Evolutionary conservation across 2,888 invertebrate genomes (phyloP).

Genomic region (Eristalis intricaria): DNA sequence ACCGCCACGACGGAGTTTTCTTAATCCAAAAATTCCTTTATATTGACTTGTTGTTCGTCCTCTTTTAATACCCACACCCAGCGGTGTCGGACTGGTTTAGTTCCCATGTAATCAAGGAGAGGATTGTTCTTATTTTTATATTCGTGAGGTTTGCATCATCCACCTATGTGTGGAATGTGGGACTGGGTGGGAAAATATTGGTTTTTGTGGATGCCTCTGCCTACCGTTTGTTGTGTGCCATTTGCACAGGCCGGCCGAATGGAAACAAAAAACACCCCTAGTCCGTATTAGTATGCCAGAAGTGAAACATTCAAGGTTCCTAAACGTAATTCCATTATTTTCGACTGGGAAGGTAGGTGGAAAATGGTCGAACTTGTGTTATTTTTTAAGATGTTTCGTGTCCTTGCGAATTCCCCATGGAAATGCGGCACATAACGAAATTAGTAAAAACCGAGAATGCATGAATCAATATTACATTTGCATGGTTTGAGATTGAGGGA

Average conservation of each 20-base stretch:
- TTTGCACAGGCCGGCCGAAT: not conserved
- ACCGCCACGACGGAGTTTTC: conserved; percentile 12
- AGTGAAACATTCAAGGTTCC: conserved; percentile 30
- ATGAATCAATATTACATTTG: conserved; percentile 22
- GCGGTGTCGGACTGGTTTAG: conserved; percentile 26
- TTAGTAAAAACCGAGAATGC: conserved; percentile 23
- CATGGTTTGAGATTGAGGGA: not conserved
- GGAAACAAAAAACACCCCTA: not conserved
- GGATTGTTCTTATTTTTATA: conserved; percentile 21
- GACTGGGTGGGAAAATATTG: conserved; percentile 9
- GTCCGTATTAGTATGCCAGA: conserved; percentile 27
- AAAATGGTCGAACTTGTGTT: not conserved
- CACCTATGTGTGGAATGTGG: not conserved
- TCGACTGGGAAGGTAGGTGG: conserved; percentile 4
- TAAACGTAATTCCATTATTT: conserved; percentile 37
- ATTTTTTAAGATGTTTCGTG: not conserved
- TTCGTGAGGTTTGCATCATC: not conserved
- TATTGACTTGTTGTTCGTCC: conserved; percentile 17
- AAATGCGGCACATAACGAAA: conserved; percentile 4
- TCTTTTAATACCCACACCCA: conserved; percentile 6
- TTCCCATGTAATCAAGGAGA: conserved; percentile 26
- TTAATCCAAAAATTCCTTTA: conserved; percentile 27
- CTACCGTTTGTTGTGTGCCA: not conserved
- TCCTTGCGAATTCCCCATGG: not conserved
- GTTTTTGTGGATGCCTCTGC: conserved; percentile 7